These are phyloP conservation scores for Poeciliopsis infans DNA, from an alignment of 2,797 vertebrate species.

Conservation along the genomic window DNA sequence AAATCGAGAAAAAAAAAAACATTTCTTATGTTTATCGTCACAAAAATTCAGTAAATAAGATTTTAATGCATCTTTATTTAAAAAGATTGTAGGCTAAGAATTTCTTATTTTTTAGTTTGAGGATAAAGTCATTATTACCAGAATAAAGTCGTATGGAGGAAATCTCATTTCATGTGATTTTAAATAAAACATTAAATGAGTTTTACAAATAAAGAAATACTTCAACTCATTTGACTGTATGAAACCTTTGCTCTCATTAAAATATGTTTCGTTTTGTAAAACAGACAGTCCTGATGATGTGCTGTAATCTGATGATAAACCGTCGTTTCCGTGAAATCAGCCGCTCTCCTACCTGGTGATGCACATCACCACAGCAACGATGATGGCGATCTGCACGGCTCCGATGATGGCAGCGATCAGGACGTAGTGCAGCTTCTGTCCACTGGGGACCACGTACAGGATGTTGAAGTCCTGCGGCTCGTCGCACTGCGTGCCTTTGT, in stretches of 20 bases:
- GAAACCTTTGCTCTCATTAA: too few relatives aligned
- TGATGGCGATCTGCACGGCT: conserved; percentile 95
- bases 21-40: neutral
- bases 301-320: too few relatives aligned
- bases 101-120: too few relatives aligned
- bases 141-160: too few relatives aligned
- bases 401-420: conserved; percentile 97
- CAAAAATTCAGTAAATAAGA: too few relatives aligned
- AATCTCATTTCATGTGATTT: too few relatives aligned
- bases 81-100: neutral
- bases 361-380: conserved; percentile 96
- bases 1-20: neutral
- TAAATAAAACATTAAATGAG: too few relatives aligned
- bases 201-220: too few relatives aligned
- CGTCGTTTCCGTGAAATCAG: neutral
- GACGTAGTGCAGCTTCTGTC: conserved; percentile 95
- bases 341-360: conserved; percentile 86
- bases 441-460: conserved; percentile 95
- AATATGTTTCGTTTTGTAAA: neutral
- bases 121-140: too few relatives aligned
- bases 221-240: too few relatives aligned
- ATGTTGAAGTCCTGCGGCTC: conserved; percentile 93
- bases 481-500: conserved; percentile 91
- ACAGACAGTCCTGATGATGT: neutral
- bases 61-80: neutral